A percentile compares a stretch with the other conserved stretches of the same genome.
phyloP scores from a whole-genome alignment of 1,140 invertebrate species.

The Babylonia areolata region DNA sequence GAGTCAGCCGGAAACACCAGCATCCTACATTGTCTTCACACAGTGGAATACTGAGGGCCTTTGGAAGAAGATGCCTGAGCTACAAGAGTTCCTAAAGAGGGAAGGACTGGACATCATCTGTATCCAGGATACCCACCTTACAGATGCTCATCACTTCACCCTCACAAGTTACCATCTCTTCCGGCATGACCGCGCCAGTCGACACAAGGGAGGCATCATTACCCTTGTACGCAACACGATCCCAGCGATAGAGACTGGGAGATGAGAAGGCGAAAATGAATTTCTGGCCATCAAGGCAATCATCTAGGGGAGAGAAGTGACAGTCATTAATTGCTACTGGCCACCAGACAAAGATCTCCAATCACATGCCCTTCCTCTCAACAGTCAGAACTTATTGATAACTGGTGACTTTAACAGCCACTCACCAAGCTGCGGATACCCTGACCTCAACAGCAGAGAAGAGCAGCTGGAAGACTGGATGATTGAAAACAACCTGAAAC shows the following conservation, averaged over 20 bases:
- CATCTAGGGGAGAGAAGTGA: slow-evolving; percentile 21
- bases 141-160: slow-evolving; percentile 26
- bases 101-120: no score
- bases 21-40: no score
- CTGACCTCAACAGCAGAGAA: slow-evolving; percentile 23
- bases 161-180: background rate
- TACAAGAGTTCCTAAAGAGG: no score
- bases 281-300: no score
- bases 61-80: no score
- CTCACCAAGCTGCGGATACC: slow-evolving; percentile 46
- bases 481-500: background rate
- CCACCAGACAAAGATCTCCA: slow-evolving; percentile 30
- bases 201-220: slow-evolving; percentile 33
- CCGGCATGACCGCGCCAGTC: no score
- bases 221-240: slow-evolving; percentile 35
- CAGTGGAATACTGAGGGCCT: no score
- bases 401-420: slow-evolving; percentile 33
- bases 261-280: slow-evolving; percentile 19
- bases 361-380: background rate
- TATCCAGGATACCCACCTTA: slow-evolving; percentile 39
- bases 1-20: no score
- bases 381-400: background rate
- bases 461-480: background rate
- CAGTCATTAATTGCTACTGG: slow-evolving; percentile 38
- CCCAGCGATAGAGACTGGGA: slow-evolving; percentile 13